Evolutionary conservation across 2,797 vertebrate genomes (phyloP).

Genomic region (Diplodus sargus): DNA sequence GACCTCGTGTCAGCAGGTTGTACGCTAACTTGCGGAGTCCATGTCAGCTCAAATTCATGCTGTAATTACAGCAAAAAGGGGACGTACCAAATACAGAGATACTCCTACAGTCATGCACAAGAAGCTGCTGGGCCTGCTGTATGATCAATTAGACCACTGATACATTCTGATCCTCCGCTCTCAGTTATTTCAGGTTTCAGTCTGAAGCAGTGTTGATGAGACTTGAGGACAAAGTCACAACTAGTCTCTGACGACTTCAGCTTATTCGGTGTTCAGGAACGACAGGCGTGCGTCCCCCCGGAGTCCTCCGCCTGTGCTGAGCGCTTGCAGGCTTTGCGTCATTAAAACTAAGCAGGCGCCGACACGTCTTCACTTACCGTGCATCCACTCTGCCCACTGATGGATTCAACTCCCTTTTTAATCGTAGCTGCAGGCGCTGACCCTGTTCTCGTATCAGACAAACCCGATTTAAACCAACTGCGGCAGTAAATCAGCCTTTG

Average conservation of each 20-base stretch:
- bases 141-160: too few relatives aligned
- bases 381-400: conserved; percentile 13
- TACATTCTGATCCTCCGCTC: too few relatives aligned
- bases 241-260: background rate
- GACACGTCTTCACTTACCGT: conserved; percentile 21
- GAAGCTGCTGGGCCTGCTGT: too few relatives aligned
- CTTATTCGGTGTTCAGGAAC: background rate
- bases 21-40: too few relatives aligned
- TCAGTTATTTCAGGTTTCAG: background rate
- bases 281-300: background rate
- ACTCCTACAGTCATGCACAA: too few relatives aligned
- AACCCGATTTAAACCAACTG: background rate
- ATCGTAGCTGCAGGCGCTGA: conserved; percentile 23
- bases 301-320: conserved; percentile 19
- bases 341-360: conserved; percentile 18
- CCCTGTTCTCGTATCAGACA: conserved; percentile 19
- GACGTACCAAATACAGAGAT: too few relatives aligned
- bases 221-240: background rate
- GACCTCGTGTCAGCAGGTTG: too few relatives aligned
- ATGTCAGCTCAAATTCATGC: too few relatives aligned
- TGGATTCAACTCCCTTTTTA: conserved; percentile 32
- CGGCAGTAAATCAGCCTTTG: conserved; percentile 8
- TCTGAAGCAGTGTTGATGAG: background rate
- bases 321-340: conserved; percentile 7
- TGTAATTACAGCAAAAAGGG: too few relatives aligned